Evolutionary conservation across 2,113 vertebrate species (phyloP).

Genomic region (Stictonetta naevosa): DNA sequence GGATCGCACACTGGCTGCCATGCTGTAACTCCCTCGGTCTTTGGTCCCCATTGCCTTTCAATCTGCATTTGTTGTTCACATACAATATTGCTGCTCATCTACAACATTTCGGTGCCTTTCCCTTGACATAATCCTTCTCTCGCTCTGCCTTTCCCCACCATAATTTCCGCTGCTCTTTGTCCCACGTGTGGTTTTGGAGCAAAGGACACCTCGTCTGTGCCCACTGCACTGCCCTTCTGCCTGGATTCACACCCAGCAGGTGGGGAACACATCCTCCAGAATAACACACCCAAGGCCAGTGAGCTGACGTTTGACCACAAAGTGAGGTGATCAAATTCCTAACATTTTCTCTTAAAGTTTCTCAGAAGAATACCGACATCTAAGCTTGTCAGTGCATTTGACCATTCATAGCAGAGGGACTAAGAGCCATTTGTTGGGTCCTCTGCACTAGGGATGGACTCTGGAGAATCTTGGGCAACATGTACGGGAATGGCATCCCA

Average conservation of each 20-base stretch:
- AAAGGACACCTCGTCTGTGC: neutral
- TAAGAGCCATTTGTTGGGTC: neutral
- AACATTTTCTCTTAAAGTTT: neutral
- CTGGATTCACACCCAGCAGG: neutral
- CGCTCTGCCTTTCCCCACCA: neutral
- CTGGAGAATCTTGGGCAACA: neutral
- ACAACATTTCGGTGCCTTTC: neutral
- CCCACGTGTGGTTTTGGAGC: neutral
- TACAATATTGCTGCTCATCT: neutral
- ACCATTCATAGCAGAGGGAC: fast-evolving
- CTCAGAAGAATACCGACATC: neutral
- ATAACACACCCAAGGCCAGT: neutral
- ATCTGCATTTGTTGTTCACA: neutral
- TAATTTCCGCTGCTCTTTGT: neutral
- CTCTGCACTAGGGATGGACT: neutral
- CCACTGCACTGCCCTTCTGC: neutral
- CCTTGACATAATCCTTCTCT: neutral
- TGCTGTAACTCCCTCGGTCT: neutral
- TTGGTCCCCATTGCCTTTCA: fast-evolving
- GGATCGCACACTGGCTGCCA: neutral
- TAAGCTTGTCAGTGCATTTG: neutral
- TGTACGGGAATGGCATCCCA: fast-evolving
- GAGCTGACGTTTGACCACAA: neutral
- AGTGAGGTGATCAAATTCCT: neutral
- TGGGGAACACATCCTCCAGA: fast-evolving